These are phyloP conservation scores for Drosophila suboccidentalis DNA, from an alignment of 2,888 invertebrate species.

Conservation along the genomic window DNA sequence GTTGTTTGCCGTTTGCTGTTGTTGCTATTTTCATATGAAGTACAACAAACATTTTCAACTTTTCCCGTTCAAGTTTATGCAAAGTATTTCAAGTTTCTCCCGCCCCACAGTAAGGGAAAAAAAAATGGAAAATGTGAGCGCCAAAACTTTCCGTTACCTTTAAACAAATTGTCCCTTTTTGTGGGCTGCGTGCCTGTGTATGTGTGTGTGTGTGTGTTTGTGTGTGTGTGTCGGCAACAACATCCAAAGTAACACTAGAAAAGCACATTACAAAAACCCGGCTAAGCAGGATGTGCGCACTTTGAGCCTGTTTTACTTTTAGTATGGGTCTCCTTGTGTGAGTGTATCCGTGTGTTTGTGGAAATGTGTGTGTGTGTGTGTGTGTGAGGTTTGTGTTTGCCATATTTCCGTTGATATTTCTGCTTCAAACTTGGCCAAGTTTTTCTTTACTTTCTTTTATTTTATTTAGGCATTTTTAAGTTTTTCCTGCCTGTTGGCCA, in stretches of 20 bases:
- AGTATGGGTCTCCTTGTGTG: conserved; percentile 5
- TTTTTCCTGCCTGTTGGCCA: conserved; percentile 44
- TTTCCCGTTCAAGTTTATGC: conserved; percentile 70
- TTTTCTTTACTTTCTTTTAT: conserved; percentile 35
- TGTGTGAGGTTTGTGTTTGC: conserved; percentile 53
- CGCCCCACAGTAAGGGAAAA: conserved; percentile 24
- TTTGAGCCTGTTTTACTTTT: conserved; percentile 57
- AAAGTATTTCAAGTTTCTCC: conserved; percentile 60
- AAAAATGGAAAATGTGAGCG: conserved; percentile 48
- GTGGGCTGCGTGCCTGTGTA: conserved; percentile 28
- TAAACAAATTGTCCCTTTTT: conserved; percentile 75
- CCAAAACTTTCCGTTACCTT: conserved; percentile 73
- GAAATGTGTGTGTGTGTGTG: conserved; percentile 14
- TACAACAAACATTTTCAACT: conserved; percentile 70
- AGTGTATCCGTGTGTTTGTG: not conserved
- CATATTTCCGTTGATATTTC: conserved; percentile 74
- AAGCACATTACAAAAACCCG: conserved; percentile 70
- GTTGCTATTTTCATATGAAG: conserved; percentile 58
- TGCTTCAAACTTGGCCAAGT: conserved; percentile 61
- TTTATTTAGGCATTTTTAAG: conserved; percentile 48
- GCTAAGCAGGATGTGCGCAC: conserved; percentile 72
- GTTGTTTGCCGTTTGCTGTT: conserved; percentile 64
- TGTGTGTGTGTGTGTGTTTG: conserved; percentile 15
- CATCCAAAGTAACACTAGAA: conserved; percentile 49
- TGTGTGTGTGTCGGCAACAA: conserved; percentile 37